Conservation (phyloP, 1,140 invertebrate species). For the Brachionus koreanus region DNA sequence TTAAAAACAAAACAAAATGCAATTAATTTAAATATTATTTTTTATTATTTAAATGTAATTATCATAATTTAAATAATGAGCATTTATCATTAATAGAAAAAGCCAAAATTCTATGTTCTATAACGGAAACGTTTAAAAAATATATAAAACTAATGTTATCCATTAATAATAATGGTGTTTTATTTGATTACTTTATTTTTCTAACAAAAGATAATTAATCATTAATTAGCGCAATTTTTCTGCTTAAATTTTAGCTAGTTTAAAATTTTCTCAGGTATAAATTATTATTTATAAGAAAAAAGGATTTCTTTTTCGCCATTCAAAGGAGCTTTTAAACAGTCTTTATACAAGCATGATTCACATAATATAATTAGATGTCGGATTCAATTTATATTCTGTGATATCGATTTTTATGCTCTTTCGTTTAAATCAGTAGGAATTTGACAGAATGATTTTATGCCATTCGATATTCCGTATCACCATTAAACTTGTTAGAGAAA, state of each 20-base stretch:
- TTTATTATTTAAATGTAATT: background rate
- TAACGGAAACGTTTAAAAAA: background rate
- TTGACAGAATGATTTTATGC: background rate
- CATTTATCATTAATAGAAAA: background rate
- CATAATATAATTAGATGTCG: background rate
- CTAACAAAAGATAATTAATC: background rate
- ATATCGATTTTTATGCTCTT: background rate
- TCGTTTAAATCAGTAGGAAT: background rate
- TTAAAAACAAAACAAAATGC: background rate
- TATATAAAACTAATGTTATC: background rate
- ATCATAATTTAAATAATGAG: conserved; percentile 5
- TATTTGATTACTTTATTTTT: background rate
- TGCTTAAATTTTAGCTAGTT: background rate
- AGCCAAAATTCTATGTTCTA: background rate
- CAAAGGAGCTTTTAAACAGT: background rate
- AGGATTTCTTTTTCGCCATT: background rate
- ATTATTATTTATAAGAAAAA: background rate
- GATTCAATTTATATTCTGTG: background rate
- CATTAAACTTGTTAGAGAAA: background rate
- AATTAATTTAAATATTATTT: background rate
- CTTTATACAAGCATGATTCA: background rate
- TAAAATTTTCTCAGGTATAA: background rate
- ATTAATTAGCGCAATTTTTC: background rate
- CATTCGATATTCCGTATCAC: background rate
- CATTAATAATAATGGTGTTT: background rate